Base-by-base conservation (phyloP, 2,113 vertebrate species). In the Sebastes fasciatus region DNA sequence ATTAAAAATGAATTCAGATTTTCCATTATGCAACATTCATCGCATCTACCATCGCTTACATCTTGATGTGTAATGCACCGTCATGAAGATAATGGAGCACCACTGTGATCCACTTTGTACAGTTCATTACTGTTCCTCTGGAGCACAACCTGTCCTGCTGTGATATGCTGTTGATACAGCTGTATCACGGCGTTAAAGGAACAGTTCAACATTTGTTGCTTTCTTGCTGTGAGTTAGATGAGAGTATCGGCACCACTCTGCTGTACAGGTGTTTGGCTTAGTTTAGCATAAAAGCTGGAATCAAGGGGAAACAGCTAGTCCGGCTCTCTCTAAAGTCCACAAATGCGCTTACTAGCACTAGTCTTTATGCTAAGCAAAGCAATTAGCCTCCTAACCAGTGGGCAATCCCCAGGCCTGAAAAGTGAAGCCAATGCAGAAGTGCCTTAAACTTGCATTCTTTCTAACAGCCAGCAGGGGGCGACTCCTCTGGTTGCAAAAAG, bases 101-200 rank as follows among this genome's bases (percentile, higher is more conserved):
- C 73, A 51, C 43, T 65, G 45, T n/a, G 63, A 74, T 67, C n/a
- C 34, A 60, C 63, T 45, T 68, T 68, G 54, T 68, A 61, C 79
- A 61, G 46, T 51, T 62, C 71, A 74, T 80, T 58, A 75, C 55
- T 54, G 16, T 61, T 74, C 42, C 63, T 74, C 14, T 34, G 7
- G 55, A 69, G 64, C 64, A 48, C 40, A 75, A 46, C 55, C 40
- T 62, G 48, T 34, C 71, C 54, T 14, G 34, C 70, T 68, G 79
- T 49, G 62, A 67, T 49, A 13, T 19, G 49, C 40, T 19, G 45
- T 16, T 55, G n/a, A 63, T 14, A 58, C 43, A 80, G 43, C 51
- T n/a, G 67, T 54, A 10, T 34, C 34, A 34, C 1, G 2, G 49
- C 11, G 64, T 72, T 57, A 55, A 80, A 72, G 43, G 23, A 55